phyloP scores from a whole-genome alignment of 2,888 invertebrate species.

The Sturmia bella region DNA sequence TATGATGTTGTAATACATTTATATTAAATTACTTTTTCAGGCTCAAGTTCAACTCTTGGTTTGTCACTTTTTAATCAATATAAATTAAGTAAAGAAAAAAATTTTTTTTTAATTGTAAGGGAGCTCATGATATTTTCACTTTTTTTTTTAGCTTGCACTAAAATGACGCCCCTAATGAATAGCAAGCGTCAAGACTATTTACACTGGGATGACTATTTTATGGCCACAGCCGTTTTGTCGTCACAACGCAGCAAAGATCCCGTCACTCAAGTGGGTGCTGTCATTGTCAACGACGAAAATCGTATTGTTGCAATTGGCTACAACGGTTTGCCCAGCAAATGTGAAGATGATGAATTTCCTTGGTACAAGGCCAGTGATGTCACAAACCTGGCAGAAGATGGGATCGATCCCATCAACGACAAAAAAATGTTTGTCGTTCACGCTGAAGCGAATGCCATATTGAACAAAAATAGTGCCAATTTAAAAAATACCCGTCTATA shows the following conservation, averaged over 20 bases:
- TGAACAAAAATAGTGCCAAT: conserved; percentile 92
- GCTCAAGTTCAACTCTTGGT: no score
- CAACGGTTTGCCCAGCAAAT: conserved; percentile 97
- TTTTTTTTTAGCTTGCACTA: conserved; percentile 13
- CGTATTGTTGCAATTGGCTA: conserved; percentile 97
- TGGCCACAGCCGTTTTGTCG: conserved; percentile 94
- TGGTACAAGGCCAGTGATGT: conserved; percentile 87
- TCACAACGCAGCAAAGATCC: conserved; percentile 98
- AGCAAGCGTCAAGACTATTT: conserved; percentile 86
- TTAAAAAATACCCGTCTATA: conserved; percentile 92
- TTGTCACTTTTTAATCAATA: no score
- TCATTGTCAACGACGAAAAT: conserved; percentile 92
- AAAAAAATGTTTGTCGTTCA: conserved; percentile 97
- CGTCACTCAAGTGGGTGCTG: conserved; percentile 95
- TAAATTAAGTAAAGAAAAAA: no score
- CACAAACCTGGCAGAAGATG: conserved; percentile 6
- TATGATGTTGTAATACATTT: no score
- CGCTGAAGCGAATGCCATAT: conserved; percentile 98
- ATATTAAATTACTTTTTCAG: no score
- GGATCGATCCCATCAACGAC: conserved; percentile 85
- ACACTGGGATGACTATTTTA: conserved; percentile 97
- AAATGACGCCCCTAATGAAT: conserved; percentile 45
- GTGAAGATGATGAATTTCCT: conserved; percentile 93
- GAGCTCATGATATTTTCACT: not conserved
- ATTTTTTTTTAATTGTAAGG: not conserved